A percentile compares a stretch with the other conserved stretches of the same genome.
Conservation (phyloP, 92 coral and sea anemone species). For the Epizoanthus ramosus region DNA sequence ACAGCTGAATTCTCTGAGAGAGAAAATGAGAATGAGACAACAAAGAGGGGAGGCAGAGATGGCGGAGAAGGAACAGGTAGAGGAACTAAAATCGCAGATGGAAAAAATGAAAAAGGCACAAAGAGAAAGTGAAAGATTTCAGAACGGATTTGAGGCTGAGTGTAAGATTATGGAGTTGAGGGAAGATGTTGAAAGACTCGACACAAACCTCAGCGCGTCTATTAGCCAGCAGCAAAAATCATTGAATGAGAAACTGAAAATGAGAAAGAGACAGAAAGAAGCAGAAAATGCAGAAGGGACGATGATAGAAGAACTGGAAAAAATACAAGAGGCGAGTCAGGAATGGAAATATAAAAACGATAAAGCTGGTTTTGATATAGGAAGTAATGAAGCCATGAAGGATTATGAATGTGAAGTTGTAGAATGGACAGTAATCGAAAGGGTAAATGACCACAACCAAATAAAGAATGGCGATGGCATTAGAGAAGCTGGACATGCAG, state of each 20-base stretch:
- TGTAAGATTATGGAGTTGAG: slow-evolving; percentile 4
- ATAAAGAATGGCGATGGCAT: neutral
- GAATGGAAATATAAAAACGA: neutral
- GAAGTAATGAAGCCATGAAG: neutral
- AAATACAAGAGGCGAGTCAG: neutral
- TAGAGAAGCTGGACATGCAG: neutral
- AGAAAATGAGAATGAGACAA: slow-evolving; percentile 18
- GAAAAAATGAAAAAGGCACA: neutral
- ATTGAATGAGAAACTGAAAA: slow-evolving; percentile 10
- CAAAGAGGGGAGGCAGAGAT: slow-evolving; percentile 27
- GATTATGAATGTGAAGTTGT: neutral
- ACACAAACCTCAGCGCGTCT: neutral
- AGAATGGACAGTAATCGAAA: neutral
- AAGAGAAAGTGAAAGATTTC: slow-evolving; percentile 13
- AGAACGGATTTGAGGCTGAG: neutral
- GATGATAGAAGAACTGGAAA: neutral
- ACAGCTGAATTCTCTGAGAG: slow-evolving; percentile 15
- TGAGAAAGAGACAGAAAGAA: neutral
- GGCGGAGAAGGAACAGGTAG: slow-evolving; percentile 22
- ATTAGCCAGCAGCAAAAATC: neutral
- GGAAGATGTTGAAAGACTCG: neutral
- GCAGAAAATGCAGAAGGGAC: neutral
- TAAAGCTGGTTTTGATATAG: neutral
- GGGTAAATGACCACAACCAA: neutral
- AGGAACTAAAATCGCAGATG: slow-evolving; percentile 16